Base-by-base conservation (phyloP, 92 coral and sea anemone species). In the Parazoanthus swiftii region DNA sequence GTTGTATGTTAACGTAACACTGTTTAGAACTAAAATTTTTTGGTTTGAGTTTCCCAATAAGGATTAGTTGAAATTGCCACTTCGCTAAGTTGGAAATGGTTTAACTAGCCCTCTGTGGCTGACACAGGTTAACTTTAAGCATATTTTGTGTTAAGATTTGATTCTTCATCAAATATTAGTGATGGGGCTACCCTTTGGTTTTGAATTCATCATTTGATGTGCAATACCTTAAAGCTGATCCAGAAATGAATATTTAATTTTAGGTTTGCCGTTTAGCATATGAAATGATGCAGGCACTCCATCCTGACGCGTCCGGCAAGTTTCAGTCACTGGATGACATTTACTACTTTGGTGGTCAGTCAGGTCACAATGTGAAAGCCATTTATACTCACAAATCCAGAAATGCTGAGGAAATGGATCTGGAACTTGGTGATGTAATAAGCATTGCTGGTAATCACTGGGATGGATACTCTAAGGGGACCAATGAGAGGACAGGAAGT, bases 391-490 rank as follows among this genome's bases (percentile, higher is more conserved):
- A 97, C 88, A 76, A 86, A 71, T 93, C 99, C 3, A 89, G 89
- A 75, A 89, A 84, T 75, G 42, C 46, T 26, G 94, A 92, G 11
- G 92, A 97, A 87, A 91, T 95, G n/a, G 85, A 85, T 76, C 74
- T 97, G 21, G 79, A 92, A 66, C 90, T 94, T 4, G 97, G 98
- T 1, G 99, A 95, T 88, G 80, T 89, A 4, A 84, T 95, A 18
- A 90, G 94, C 58, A 95, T 97, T 88, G 99, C 99, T 8, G 99
- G 99, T 15, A 97, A 97, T 76, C 99, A 97, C 88, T 97, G 99
- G 99, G 96, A 97, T 83, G 99, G 99, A 0, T 95, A 89, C 76
- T 95, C 99, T 0, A 97, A 95, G 85, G 99, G 95, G 5, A 90
- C 91, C n/a, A 91, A 91, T 87, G 92, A 79, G 56, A 92, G 88